These are phyloP conservation scores for Pao palembangensis DNA, from an alignment of 2,113 vertebrate species.

Conservation along the genomic window DNA sequence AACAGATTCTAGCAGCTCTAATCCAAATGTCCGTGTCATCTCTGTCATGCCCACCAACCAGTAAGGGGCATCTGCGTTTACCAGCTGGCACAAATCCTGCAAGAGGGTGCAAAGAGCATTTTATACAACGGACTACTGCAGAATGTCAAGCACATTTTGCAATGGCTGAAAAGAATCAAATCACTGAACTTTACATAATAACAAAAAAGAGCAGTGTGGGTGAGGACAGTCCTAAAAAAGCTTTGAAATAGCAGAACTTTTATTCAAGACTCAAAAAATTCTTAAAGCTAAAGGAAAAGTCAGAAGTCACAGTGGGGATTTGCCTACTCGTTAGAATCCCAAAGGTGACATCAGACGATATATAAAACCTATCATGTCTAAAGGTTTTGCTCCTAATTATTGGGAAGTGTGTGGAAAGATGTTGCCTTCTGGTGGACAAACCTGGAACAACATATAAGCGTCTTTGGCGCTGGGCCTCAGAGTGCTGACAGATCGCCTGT, in stretches of 20 bases:
- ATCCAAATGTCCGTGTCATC: conserved; percentile 96
- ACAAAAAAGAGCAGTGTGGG: conserved; percentile 15
- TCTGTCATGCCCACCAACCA: conserved; percentile 99
- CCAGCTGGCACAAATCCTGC: conserved; percentile 95
- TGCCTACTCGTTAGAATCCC: no score
- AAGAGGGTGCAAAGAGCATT: conserved; percentile 21
- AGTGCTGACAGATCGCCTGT: conserved; percentile 90
- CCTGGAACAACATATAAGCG: conserved; percentile 99
- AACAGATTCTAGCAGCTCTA: conserved; percentile 96
- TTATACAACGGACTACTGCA: conserved; percentile 20
- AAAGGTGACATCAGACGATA: no score
- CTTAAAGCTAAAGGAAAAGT: neutral
- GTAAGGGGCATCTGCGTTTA: conserved; percentile 97
- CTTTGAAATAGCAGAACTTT: no score
- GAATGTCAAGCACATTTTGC: neutral
- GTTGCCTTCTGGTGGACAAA: conserved; percentile 61
- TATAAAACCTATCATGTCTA: no score
- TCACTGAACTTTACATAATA: conserved; percentile 16
- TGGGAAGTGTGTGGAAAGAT: conserved; percentile 7
- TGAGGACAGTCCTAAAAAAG: neutral
- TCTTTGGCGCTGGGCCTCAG: conserved; percentile 97
- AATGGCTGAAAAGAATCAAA: conserved; percentile 11
- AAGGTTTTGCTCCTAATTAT: neutral
- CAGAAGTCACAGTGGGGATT: no score
- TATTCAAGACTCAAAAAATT: neutral